Percentiles rank a stretch among this genome's conserved stretches.
Conservation (phyloP, 2,113 vertebrate genomes). For the Melospiza melodia region DNA sequence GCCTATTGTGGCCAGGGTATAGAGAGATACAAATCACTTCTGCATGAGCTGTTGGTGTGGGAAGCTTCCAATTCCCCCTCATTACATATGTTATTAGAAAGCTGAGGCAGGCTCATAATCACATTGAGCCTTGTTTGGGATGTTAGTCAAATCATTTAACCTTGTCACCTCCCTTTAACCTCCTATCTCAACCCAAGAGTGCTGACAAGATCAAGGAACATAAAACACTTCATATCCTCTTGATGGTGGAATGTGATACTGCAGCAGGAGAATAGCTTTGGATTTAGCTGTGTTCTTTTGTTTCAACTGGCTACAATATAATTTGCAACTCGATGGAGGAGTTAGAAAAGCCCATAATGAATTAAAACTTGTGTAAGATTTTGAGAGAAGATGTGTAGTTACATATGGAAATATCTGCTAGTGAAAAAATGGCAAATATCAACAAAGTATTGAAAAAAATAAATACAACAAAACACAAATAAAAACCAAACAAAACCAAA, state of each 20-base stretch:
- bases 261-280: neutral
- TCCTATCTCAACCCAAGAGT: neutral
- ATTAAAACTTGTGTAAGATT: neutral
- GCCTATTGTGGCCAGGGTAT: neutral
- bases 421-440: neutral
- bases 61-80: conserved; percentile 18
- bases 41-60: conserved; percentile 9
- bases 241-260: neutral
- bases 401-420: neutral
- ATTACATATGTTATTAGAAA: conserved; percentile 47
- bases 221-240: conserved; percentile 21
- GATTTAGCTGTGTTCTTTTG: neutral
- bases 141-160: conserved; percentile 68
- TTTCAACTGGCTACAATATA: neutral
- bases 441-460: neutral
- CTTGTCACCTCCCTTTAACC: conserved; percentile 53
- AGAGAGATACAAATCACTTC: conserved; percentile 60
- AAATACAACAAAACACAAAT: neutral
- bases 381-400: neutral
- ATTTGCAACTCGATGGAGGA: fast-evolving
- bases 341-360: neutral
- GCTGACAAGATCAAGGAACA: neutral
- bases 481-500: neutral
- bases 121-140: conserved; percentile 21
- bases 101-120: conserved; percentile 22